These are phyloP conservation scores for Corythaixoides concolor DNA, from an alignment of 2,113 vertebrate genomes.

Conservation along the genomic window DNA sequence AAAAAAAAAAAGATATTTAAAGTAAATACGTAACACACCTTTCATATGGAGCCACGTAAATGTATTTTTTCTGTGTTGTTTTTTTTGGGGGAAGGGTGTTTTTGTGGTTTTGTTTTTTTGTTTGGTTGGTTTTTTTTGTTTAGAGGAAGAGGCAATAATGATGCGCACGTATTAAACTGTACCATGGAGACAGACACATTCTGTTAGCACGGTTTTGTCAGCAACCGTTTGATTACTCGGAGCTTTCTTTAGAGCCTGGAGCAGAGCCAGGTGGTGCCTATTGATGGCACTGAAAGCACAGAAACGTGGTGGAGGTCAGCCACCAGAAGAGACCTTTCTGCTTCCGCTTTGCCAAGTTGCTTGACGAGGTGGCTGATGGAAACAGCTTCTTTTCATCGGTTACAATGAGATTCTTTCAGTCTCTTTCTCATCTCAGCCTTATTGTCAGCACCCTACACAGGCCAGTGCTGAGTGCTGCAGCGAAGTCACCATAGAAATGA, in stretches of 20 bases:
- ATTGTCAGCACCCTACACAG: not conserved
- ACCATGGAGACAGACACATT: not conserved
- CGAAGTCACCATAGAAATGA: constrained; percentile 48
- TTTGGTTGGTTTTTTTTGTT: not conserved
- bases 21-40: not conserved
- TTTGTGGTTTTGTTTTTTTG: too few species aligned
- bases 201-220: not conserved
- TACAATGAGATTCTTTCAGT: constrained; percentile 35
- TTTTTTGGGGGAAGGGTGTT: too few species aligned
- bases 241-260: constrained; percentile 33
- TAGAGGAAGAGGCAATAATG: not conserved
- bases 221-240: not conserved
- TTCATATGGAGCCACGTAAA: not conserved
- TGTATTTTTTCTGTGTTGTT: not conserved
- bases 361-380: constrained; percentile 26
- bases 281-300: constrained; percentile 1
- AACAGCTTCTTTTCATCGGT: constrained; percentile 35
- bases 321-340: constrained; percentile 33
- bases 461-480: not conserved
- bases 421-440: not conserved
- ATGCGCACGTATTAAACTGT: not conserved
- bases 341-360: constrained; percentile 25
- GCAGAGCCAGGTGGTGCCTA: constrained; percentile 20
- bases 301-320: not conserved
- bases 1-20: not conserved